phyloP scores from a whole-genome alignment of 2,113 vertebrate species.

The Tenebrosternarchus preto region DNA sequence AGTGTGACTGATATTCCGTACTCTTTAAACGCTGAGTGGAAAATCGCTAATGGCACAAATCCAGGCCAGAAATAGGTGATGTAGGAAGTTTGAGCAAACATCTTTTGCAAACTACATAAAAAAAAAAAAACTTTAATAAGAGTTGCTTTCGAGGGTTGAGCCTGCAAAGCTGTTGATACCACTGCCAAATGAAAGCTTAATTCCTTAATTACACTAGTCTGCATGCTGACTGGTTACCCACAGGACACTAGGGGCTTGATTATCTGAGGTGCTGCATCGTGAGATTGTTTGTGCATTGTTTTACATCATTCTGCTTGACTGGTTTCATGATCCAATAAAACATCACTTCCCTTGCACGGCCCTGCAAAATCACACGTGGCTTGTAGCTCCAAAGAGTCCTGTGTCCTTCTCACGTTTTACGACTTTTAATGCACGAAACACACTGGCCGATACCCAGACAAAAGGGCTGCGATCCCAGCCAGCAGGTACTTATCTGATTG shows the following conservation, averaged over 20 bases:
- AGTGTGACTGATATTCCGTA: constrained; percentile 13
- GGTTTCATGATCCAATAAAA: neutral
- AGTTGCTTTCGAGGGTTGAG: constrained; percentile 43
- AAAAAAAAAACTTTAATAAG: constrained; percentile 43
- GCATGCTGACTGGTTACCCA: neutral
- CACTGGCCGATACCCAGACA: too few species aligned
- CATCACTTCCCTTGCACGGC: too few species aligned
- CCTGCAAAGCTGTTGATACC: constrained; percentile 53
- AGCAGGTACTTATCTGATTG: neutral
- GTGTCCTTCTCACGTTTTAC: too few species aligned
- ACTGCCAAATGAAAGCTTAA: constrained; percentile 27
- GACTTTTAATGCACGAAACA: too few species aligned
- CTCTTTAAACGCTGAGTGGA: constrained; percentile 43
- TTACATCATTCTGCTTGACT: neutral
- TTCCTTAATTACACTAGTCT: constrained; percentile 40
- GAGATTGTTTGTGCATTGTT: neutral
- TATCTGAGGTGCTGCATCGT: neutral
- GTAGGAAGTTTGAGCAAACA: constrained; percentile 42
- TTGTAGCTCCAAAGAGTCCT: too few species aligned
- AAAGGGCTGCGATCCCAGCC: neutral
- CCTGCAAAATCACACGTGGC: too few species aligned
- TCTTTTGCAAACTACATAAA: constrained; percentile 34
- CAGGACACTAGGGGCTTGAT: neutral
- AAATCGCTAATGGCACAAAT: constrained; percentile 56
- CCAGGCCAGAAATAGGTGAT: constrained; percentile 44